Evolutionary conservation across 2,888 invertebrate genomes (phyloP).

Genomic region (Helobdella robusta): DNA sequence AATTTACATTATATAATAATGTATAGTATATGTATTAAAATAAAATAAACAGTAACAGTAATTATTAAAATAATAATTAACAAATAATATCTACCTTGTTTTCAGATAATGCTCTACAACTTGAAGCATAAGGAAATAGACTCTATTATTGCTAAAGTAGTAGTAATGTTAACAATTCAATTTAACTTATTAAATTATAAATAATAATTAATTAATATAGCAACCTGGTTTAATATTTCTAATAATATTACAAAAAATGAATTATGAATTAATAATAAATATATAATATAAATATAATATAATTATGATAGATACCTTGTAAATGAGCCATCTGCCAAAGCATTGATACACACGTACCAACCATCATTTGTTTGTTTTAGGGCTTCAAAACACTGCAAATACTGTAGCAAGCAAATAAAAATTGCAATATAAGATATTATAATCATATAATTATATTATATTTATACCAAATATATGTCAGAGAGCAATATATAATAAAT

Average conservation of each 20-base stretch:
- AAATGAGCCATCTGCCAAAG: constrained; percentile 43
- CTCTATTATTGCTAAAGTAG: constrained; percentile 50
- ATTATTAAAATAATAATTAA: neutral
- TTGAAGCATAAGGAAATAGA: constrained; percentile 53
- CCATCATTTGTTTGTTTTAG: constrained; percentile 50
- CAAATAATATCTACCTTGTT: constrained; percentile 42
- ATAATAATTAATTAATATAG: neutral
- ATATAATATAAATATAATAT: no score
- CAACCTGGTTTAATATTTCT: no score
- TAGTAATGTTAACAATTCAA: no score
- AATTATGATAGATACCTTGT: constrained; percentile 39
- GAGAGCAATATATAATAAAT: no score
- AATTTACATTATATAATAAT: no score
- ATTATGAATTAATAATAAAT: no score
- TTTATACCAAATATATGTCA: no score
- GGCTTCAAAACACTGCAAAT: constrained; percentile 52
- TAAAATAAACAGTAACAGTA: neutral
- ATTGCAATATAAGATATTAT: no score
- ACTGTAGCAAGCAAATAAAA: no score
- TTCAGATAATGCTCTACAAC: constrained; percentile 53
- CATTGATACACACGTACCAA: constrained; percentile 51
- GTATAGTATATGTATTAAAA: neutral
- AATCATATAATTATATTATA: no score
- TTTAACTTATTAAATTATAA: neutral
- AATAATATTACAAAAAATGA: no score